A percentile compares a stretch with the other conserved stretches of the same genome.
phyloP scores from a whole-genome alignment of 1,140 invertebrate species.

The Aradophagus sp. region DNA sequence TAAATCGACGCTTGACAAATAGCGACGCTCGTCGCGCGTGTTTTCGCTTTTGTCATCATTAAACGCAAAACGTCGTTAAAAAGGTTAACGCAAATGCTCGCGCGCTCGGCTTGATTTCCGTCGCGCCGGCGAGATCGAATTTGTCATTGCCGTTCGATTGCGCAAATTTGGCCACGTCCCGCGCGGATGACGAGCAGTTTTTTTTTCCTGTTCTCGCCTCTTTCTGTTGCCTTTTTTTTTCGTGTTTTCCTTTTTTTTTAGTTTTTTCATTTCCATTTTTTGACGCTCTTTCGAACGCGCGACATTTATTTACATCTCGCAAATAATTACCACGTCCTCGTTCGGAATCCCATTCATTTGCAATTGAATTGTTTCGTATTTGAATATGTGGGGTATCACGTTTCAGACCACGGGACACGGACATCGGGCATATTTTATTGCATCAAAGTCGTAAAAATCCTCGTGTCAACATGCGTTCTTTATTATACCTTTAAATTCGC shows the following conservation, averaged over 20 bases:
- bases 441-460: slow-evolving; percentile 53
- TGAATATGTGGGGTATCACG: slow-evolving; percentile 53
- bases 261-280: too few relatives aligned
- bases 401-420: slow-evolving; percentile 44
- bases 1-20: slow-evolving; percentile 34
- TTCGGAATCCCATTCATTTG: slow-evolving; percentile 52
- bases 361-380: slow-evolving; percentile 56
- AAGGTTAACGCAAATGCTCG: slow-evolving; percentile 13
- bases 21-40: slow-evolving; percentile 35
- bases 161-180: slow-evolving; percentile 41
- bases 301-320: slow-evolving; percentile 47
- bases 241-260: too few relatives aligned
- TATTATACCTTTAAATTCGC: slow-evolving; percentile 46
- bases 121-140: slow-evolving; percentile 31
- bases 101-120: slow-evolving; percentile 22
- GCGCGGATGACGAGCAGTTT: slow-evolving; percentile 41
- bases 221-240: too few relatives aligned
- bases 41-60: slow-evolving; percentile 48
- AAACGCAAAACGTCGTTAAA: slow-evolving; percentile 39
- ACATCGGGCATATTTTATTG: slow-evolving; percentile 47
- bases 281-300: slow-evolving; percentile 37
- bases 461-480: slow-evolving; percentile 53
- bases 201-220: too few relatives aligned
- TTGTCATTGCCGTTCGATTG: slow-evolving; percentile 52
- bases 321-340: slow-evolving; percentile 53